These are phyloP conservation scores for Cryptoblepharus egeriae DNA, from an alignment of 2,797 vertebrate species.

Conservation along the genomic window DNA sequence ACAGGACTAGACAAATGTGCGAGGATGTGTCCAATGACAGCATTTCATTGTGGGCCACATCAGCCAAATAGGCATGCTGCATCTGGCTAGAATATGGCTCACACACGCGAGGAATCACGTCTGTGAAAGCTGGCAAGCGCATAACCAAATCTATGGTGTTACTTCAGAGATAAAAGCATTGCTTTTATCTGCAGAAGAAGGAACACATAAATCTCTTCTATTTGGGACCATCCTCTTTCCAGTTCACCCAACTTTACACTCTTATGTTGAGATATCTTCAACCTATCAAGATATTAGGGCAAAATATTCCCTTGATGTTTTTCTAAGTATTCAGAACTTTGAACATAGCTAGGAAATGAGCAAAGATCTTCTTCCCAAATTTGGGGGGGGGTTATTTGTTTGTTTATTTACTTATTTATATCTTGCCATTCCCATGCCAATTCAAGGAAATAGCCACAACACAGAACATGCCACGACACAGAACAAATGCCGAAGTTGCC, in stretches of 20 bases:
- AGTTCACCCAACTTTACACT: not conserved
- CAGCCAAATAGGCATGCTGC: slow-evolving; percentile 45
- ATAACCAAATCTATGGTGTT: slow-evolving; percentile 43
- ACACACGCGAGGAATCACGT: slow-evolving; percentile 26
- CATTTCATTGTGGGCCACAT: slow-evolving; percentile 33
- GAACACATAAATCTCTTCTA: slow-evolving; percentile 37
- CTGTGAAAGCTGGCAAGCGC: not conserved
- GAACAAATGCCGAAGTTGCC: too few species aligned
- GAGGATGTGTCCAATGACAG: not conserved
- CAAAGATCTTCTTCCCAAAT: too few species aligned
- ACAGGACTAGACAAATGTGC: not conserved
- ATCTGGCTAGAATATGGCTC: slow-evolving; percentile 42
- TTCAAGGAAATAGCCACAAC: too few species aligned
- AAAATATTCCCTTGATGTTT: not conserved
- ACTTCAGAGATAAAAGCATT: slow-evolving; percentile 24
- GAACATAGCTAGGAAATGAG: not conserved
- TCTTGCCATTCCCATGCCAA: too few species aligned
- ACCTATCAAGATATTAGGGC: not conserved
- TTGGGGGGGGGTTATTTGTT: too few species aligned
- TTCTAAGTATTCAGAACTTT: not conserved
- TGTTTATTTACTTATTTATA: too few species aligned
- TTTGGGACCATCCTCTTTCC: slow-evolving; percentile 29
- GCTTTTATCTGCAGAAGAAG: slow-evolving; percentile 41
- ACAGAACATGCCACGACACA: too few species aligned
- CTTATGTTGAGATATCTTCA: not conserved